A percentile compares a stretch with the other conserved stretches of the same genome.
Conservation (phyloP, 2,113 vertebrate genomes). For the Oxyruncus cristatus region DNA sequence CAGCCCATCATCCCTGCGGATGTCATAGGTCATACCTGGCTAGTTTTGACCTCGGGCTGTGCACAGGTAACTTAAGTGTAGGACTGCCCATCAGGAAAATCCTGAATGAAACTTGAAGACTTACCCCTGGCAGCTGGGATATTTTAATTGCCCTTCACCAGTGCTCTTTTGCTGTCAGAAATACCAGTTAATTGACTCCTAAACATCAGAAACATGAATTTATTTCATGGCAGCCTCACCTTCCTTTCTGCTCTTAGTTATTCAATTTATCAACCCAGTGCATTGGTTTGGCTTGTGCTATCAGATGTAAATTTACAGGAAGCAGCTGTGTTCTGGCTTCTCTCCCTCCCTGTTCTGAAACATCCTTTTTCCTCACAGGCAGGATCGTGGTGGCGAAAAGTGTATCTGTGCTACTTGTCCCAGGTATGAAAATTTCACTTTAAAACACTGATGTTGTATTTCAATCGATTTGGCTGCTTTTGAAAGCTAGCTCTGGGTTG, state of each 20-base stretch:
- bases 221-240: background rate
- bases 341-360: background rate
- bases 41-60: background rate
- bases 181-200: background rate
- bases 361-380: background rate
- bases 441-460: background rate
- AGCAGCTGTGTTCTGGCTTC: background rate
- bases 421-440: background rate
- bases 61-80: background rate
- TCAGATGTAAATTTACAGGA: background rate
- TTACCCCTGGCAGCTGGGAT: background rate
- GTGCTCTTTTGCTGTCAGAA: background rate
- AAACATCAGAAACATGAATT: background rate
- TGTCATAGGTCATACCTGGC: background rate
- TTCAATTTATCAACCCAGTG: background rate
- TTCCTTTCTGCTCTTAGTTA: background rate
- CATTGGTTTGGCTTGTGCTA: background rate
- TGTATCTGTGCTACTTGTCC: background rate
- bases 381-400: background rate
- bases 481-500: background rate
- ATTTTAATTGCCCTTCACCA: background rate
- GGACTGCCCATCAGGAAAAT: background rate
- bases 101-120: background rate
- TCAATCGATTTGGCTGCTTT: background rate
- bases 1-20: background rate